A percentile compares a stretch with the other conserved stretches of the same genome.
phyloP scores from a whole-genome alignment of 2,797 vertebrate species.

The Rachycentron canadum region DNA sequence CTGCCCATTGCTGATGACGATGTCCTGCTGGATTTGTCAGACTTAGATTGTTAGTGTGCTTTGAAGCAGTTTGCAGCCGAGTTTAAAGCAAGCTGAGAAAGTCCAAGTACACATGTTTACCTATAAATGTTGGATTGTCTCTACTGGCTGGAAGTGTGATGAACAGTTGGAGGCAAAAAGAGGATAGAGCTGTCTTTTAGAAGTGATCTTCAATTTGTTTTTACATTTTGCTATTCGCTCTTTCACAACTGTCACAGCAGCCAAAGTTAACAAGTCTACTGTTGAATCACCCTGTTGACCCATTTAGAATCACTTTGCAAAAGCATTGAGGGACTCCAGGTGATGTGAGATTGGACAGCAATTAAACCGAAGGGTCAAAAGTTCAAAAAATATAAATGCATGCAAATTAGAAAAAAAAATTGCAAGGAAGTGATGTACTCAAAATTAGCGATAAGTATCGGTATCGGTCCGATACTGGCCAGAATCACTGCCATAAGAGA shows the following conservation, averaged over 20 bases:
- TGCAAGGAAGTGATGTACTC: neutral
- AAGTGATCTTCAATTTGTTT: neutral
- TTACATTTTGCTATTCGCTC: neutral
- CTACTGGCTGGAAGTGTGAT: neutral
- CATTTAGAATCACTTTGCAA: neutral
- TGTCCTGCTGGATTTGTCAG: constrained; percentile 18
- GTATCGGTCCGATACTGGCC: too few relatives aligned
- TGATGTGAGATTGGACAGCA: neutral
- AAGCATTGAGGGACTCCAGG: neutral
- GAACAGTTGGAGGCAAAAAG: neutral
- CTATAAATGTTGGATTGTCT: neutral
- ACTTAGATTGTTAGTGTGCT: neutral
- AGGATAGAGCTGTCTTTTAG: neutral
- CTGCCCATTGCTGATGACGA: constrained; percentile 4
- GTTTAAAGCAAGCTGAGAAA: neutral
- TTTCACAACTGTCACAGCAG: neutral
- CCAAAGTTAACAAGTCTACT: neutral
- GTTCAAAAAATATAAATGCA: neutral
- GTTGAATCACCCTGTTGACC: neutral
- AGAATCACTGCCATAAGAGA: too few relatives aligned
- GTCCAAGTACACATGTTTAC: neutral
- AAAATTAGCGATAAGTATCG: too few relatives aligned
- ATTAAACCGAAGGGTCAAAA: neutral
- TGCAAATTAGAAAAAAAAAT: neutral
- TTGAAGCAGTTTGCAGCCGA: constrained; percentile 5